Evolutionary conservation across 1,140 invertebrate genomes (phyloP), one percentile per base, ranked within the genome.

Genomic region (Saccostrea cuccullata): DNA sequence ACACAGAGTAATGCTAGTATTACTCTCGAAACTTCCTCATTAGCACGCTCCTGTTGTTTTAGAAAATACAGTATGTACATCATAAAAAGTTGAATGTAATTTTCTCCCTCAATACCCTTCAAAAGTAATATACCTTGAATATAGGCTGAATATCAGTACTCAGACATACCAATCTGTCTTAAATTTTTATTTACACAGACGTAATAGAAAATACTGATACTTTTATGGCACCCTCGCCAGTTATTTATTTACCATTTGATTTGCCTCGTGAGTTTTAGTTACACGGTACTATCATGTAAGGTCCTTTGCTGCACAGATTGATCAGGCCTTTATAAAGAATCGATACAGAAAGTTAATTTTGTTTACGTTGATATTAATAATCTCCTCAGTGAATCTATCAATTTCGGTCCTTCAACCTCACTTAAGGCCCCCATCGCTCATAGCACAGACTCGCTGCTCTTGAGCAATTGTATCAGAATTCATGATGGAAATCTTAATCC

Each of bases 371-470:
- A 77, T 77, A 77, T 77, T 30, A 77, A 30, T 77, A 77, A 77
- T 77, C 30, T 77, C 70, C 30, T 77, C 70, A 77, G 30, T 36
- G 70, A 77, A 77, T 77, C 70, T 77, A 77, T 77, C 70, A 77
- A 77, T 77, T 77, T 77, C 12, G 23, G 26, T 36, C 30, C 70
- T 77, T 77, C 30, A 77, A 64, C 58, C 70, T 26, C 12, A 77
- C 23, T 30, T 36, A 36, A 36, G 23, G 6, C 26, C 70, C 15
- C 26, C 11, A 77, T 26, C 70, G 26, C 58, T 64, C 58, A 64
- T 17, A 20, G 17, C 58, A 13, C 9, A 64, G 58, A 64, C 58
- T 64, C n/a, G 58, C 58, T 64, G n/a, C 30, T 77, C 23, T 11
- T 77, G 70, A 30, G 30, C 15, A 26, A 36, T 30, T 2, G 70